phyloP scores from a whole-genome alignment of 2,888 invertebrate species.

The Clusia tigrina region DNA sequence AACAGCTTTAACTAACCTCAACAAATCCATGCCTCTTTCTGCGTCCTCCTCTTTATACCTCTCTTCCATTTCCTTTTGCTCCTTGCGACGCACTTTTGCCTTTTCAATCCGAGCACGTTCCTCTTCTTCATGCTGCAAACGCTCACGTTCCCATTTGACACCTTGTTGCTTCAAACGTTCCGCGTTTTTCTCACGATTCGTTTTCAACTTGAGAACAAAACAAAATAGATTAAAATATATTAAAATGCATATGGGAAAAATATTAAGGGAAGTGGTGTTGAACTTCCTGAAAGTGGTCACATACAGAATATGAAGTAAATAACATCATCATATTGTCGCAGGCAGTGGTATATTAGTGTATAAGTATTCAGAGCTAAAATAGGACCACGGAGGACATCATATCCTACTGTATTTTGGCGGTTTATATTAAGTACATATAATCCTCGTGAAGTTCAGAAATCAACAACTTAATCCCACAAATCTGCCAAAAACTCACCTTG shows the following conservation, averaged over 20 bases:
- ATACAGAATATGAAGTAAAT: too few relatives aligned
- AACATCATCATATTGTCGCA: too few relatives aligned
- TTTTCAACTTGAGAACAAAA: conserved; percentile 60
- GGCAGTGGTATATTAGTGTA: too few relatives aligned
- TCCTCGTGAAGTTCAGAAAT: too few relatives aligned
- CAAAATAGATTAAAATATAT: too few relatives aligned
- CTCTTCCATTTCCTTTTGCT: conserved; percentile 53
- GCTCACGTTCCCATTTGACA: conserved; percentile 63
- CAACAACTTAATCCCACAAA: too few relatives aligned
- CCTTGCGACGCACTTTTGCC: conserved; percentile 45
- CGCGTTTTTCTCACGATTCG: conserved; percentile 61
- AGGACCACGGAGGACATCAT: too few relatives aligned
- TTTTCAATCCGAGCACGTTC: conserved; percentile 52
- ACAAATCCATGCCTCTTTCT: conserved; percentile 57
- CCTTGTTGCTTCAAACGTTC: conserved; percentile 62
- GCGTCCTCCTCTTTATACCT: conserved; percentile 57
- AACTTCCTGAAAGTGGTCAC: background rate
- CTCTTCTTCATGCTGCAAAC: conserved; percentile 55
- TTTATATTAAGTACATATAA: too few relatives aligned
- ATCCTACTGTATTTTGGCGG: too few relatives aligned
- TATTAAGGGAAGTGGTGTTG: conserved; percentile 2
- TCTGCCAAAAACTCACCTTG: conserved; percentile 58
- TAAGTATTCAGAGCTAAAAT: too few relatives aligned
- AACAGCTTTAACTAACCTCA: conserved; percentile 50
- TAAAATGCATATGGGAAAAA: background rate